These are phyloP conservation scores for Plodia interpunctella DNA, from an alignment of 1,140 invertebrate species.

Conservation along the genomic window DNA sequence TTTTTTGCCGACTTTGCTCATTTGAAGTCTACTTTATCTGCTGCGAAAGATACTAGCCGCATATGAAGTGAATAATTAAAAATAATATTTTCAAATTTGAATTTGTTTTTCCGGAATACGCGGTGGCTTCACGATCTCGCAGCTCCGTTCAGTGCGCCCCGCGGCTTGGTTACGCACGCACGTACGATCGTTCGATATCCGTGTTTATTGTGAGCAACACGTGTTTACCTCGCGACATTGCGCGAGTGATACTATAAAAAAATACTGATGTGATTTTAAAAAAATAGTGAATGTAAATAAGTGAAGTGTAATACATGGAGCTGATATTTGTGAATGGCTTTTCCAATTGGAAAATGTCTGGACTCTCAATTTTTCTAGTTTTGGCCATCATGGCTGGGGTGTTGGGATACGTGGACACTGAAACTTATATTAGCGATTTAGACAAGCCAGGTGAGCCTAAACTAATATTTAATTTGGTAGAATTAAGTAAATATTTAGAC, in stretches of 20 bases:
- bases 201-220: background rate
- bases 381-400: background rate
- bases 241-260: background rate
- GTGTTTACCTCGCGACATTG: background rate
- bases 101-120: background rate
- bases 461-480: background rate
- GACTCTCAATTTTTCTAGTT: background rate
- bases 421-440: background rate
- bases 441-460: background rate
- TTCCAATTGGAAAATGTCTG: background rate
- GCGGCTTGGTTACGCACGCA: background rate
- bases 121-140: background rate
- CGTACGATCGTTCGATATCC: background rate
- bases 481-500: too few relatives aligned
- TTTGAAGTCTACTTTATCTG: too few relatives aligned
- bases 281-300: background rate
- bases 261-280: background rate
- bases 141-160: background rate
- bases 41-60: too few relatives aligned
- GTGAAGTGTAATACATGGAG: background rate
- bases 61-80: background rate
- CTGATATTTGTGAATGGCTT: background rate
- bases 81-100: background rate
- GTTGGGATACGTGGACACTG: background rate
- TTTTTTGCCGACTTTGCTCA: too few relatives aligned